Percentiles rank a stretch among this genome's conserved stretches.
These are phyloP conservation scores for Agrochola macilenta DNA, from an alignment of 2,888 invertebrate genomes.

Conservation along the genomic window DNA sequence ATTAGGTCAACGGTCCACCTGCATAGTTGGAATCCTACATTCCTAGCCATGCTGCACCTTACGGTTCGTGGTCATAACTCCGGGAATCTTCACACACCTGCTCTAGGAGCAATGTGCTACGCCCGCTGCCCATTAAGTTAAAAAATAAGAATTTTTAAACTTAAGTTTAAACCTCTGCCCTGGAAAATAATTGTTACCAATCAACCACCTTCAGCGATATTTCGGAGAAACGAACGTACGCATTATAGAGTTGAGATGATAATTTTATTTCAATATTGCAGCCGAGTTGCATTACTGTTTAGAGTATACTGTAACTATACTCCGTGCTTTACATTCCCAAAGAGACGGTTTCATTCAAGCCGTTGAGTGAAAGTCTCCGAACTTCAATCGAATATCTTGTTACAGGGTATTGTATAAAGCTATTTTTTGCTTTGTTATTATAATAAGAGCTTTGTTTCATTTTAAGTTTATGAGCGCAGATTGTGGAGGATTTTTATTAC, in stretches of 20 bases:
- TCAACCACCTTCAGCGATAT: too few relatives aligned
- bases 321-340: conserved; percentile 47
- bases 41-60: not conserved
- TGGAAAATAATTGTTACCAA: not conserved
- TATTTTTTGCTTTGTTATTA: conserved; percentile 58
- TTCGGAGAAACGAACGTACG: too few relatives aligned
- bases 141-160: too few relatives aligned
- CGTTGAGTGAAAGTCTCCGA: conserved; percentile 57
- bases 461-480: conserved; percentile 6
- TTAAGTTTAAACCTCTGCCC: not conserved
- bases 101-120: too few relatives aligned
- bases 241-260: not conserved
- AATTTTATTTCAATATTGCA: not conserved
- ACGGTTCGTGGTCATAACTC: too few relatives aligned
- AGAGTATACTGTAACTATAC: conserved; percentile 11
- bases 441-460: conserved; percentile 38
- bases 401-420: conserved; percentile 46
- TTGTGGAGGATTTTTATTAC: not conserved
- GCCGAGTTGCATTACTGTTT: not conserved
- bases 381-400: conserved; percentile 58
- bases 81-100: not conserved
- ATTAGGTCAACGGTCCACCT: not conserved
- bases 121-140: not conserved
- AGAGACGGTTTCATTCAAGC: conserved; percentile 57
- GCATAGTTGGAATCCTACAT: not conserved